These are phyloP conservation scores for Ceratoteleas bidentatus DNA, from an alignment of 1,140 invertebrate genomes.

Conservation along the genomic window DNA sequence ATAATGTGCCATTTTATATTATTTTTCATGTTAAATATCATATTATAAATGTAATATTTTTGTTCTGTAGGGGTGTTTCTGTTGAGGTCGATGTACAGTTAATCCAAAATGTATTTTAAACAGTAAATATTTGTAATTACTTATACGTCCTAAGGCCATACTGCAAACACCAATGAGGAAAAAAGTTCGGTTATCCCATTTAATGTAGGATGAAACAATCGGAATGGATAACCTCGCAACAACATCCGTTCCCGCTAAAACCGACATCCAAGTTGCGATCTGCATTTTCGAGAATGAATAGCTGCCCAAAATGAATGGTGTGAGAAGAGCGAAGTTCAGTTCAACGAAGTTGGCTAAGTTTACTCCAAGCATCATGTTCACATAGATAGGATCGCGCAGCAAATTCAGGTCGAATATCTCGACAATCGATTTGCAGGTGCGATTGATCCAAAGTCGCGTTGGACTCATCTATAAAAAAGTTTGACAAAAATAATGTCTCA, in stretches of 20 bases:
- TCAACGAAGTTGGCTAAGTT: slow-evolving; percentile 86
- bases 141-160: slow-evolving; percentile 72
- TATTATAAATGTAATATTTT: too few relatives aligned
- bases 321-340: slow-evolving; percentile 85
- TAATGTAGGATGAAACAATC: slow-evolving; percentile 83
- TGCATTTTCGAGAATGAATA: slow-evolving; percentile 81
- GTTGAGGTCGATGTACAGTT: too few relatives aligned
- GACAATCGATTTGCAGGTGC: slow-evolving; percentile 62
- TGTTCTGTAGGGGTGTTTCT: too few relatives aligned
- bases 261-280: slow-evolving; percentile 84
- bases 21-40: too few relatives aligned
- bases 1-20: too few relatives aligned
- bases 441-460: slow-evolving; percentile 23
- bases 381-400: slow-evolving; percentile 82
- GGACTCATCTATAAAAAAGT: slow-evolving; percentile 2
- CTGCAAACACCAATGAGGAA: slow-evolving; percentile 82
- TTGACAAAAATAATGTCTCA: too few relatives aligned
- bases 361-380: slow-evolving; percentile 86
- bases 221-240: slow-evolving; percentile 81
- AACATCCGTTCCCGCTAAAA: slow-evolving; percentile 83
- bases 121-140: too few relatives aligned
- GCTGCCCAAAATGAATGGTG: slow-evolving; percentile 85
- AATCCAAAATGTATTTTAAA: too few relatives aligned
- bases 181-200: slow-evolving; percentile 84
- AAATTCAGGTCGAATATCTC: slow-evolving; percentile 82